Evolutionary conservation across 2,113 vertebrate species (phyloP), one percentile per base, ranked within the genome.

Genomic region (Vimba vimba): DNA sequence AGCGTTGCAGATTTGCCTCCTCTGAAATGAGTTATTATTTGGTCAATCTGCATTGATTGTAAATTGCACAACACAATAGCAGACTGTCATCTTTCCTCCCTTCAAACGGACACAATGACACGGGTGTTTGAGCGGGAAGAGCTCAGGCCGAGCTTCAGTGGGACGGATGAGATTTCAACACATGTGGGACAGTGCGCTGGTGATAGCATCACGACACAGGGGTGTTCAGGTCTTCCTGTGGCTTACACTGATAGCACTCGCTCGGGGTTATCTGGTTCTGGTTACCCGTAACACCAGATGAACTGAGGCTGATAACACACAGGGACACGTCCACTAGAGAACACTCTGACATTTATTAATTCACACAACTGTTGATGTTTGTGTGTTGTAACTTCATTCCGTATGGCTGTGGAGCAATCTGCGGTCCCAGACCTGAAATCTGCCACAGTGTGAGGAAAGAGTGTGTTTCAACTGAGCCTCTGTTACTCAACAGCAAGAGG

Each of bases 121-220:
- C 73, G 73, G 84, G 79, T 59, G 64, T 88, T 62, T 85, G 76
- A 47, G 68, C 89, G 88, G 17, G 81, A 79, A 84, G 80, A 79
- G 83, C 76, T 68, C 55, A 55, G 36, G 90, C 87, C 80, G 10
- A 83, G 36, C 10, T 33, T 68, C 91, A 91, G 92, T 92, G 93
- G 93, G 94, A 94, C 90, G 91, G 92, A 90, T 90, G 78, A 91
- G 92, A 94, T 95, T 95, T 95, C 95, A 57, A 95, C 93, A 95
- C 93, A 87, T 59, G 82, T 91, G 93, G 93, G 93, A 92, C 88
- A 76, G 91, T 92, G 91, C 92, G 52, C 52, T 91, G 91, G 86
- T 94, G 95, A 95, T 95, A 69, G 66, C 66, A 69, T 69, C 30
- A 90, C 86, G 90, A 88, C 86, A 88, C 55, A 2, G 91, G 87